Percentiles rank a stretch among this genome's conserved stretches.
Evolutionary conservation across 1,140 invertebrate species (phyloP).

Genomic region (Philotrypesis tridentata): DNA sequence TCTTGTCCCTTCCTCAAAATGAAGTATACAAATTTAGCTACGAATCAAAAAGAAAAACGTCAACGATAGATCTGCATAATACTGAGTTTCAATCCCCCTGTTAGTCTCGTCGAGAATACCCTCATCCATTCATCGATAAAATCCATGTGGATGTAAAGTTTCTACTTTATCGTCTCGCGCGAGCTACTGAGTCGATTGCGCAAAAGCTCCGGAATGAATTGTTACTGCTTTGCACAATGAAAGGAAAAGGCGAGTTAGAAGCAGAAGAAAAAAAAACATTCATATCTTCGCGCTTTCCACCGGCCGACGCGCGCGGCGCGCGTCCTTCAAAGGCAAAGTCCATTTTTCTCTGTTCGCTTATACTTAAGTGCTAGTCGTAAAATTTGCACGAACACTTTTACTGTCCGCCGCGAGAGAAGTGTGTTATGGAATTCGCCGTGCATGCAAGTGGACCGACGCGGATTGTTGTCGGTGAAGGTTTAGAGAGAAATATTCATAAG

Average conservation of each 20-base stretch:
- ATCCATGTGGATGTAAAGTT: no score
- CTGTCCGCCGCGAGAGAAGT: neutral
- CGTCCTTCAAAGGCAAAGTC: neutral
- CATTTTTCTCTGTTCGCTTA: neutral
- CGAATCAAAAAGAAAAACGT: no score
- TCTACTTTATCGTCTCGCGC: no score
- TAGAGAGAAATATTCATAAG: neutral
- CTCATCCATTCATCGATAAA: no score
- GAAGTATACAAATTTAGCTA: no score
- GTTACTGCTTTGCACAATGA: neutral
- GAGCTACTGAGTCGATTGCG: no score
- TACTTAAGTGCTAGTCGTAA: slow-evolving; percentile 13
- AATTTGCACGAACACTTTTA: neutral
- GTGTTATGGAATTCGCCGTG: neutral
- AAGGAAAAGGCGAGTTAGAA: neutral
- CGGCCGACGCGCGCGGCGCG: neutral
- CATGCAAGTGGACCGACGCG: no score
- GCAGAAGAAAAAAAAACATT: no score
- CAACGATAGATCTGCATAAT: no score
- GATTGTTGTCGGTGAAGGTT: neutral
- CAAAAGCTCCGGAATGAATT: neutral
- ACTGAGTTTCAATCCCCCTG: no score
- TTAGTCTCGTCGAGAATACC: no score
- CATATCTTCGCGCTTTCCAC: neutral
- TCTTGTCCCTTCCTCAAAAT: no score